Evolutionary conservation across 1,140 invertebrate genomes (phyloP).

Genomic region (Meloidogyne exigua): DNA sequence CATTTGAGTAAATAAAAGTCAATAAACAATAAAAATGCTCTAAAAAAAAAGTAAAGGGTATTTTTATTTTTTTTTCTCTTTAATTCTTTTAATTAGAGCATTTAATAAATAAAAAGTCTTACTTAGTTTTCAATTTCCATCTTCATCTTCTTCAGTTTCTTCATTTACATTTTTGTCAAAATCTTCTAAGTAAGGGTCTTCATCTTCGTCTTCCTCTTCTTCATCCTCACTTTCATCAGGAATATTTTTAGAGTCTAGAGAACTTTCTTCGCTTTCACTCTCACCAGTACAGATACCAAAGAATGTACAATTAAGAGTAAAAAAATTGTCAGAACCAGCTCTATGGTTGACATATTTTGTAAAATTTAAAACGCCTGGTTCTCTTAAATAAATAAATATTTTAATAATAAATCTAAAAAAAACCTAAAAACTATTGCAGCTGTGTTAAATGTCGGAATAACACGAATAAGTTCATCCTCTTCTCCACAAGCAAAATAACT

Average conservation of each 20-base stretch:
- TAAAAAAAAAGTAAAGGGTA: no score
- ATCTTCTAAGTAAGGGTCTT: neutral
- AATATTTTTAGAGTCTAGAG: slow-evolving; percentile 11
- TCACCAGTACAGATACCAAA: slow-evolving; percentile 40
- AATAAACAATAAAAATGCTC: no score
- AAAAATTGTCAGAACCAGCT: slow-evolving; percentile 34
- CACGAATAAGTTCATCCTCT: slow-evolving; percentile 42
- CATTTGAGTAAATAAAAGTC: no score
- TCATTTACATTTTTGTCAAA: slow-evolving; percentile 1
- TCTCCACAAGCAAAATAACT: slow-evolving; percentile 44
- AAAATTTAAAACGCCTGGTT: slow-evolving; percentile 52
- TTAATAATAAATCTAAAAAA: neutral
- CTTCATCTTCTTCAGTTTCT: neutral
- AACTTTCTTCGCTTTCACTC: slow-evolving; percentile 30
- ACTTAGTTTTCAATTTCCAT: neutral
- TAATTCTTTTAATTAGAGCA: no score
- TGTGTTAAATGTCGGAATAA: slow-evolving; percentile 35
- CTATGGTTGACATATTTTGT: slow-evolving; percentile 47
- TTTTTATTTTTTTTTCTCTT: no score
- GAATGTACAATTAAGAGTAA: slow-evolving; percentile 41
- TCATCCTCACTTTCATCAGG: neutral
- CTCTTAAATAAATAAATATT: slow-evolving; percentile 19
- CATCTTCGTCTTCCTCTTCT: slow-evolving; percentile 18
- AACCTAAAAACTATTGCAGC: slow-evolving; percentile 45
- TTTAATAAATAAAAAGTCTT: no score